Conservation (phyloP, 2,888 invertebrate species). For the Ariolimax columbianus region DNA sequence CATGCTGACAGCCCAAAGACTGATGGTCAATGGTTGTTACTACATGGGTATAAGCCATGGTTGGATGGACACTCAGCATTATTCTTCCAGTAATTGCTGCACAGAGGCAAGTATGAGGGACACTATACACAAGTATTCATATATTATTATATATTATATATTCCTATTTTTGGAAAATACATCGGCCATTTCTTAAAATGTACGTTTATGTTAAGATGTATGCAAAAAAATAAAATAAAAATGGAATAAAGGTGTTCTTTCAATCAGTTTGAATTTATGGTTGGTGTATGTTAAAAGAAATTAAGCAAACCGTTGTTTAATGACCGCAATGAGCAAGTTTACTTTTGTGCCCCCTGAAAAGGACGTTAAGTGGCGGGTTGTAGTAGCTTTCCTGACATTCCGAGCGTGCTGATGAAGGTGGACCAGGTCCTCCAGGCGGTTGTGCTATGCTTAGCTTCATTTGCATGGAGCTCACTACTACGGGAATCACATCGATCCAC, state of each 20-base stretch:
- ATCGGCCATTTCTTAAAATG: constrained; percentile 68
- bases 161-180: constrained; percentile 72
- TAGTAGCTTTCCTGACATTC: too few relatives aligned
- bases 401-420: too few relatives aligned
- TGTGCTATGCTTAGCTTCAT: too few relatives aligned
- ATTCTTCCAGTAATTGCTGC: constrained; percentile 56
- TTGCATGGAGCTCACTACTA: too few relatives aligned
- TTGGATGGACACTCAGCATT: constrained; percentile 53
- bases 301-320: too few relatives aligned
- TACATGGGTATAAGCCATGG: constrained; percentile 3
- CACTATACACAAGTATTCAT: constrained; percentile 73
- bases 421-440: too few relatives aligned
- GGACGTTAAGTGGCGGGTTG: too few relatives aligned
- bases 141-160: constrained; percentile 63
- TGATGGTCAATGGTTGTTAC: constrained; percentile 4
- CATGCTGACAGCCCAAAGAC: constrained; percentile 11
- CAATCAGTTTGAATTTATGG: constrained; percentile 34
- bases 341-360: too few relatives aligned
- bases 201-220: constrained; percentile 74
- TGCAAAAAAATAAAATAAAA: constrained; percentile 66
- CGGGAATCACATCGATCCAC: too few relatives aligned
- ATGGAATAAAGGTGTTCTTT: constrained; percentile 76
- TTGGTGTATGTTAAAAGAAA: not conserved
- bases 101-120: constrained; percentile 54
- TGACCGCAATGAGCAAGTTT: too few relatives aligned